Evolutionary conservation across 2,888 invertebrate species (phyloP), one percentile per base, ranked within the genome.

Genomic region (Scaptomyza caliginosa): DNA sequence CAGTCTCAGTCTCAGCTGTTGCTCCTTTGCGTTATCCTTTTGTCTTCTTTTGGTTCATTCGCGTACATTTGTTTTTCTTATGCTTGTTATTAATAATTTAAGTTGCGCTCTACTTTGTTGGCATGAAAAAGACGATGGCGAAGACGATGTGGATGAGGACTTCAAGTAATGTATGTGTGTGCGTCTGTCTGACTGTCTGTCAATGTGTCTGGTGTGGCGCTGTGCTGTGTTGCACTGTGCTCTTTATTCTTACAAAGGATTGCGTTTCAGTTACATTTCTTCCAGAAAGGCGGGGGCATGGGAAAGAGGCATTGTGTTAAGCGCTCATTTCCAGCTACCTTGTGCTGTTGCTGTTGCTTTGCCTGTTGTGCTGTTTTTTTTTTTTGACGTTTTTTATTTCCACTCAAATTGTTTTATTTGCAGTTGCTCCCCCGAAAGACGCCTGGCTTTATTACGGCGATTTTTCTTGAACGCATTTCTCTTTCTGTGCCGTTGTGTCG

Each of bases 331-430:
- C 50, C 62, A 62, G 30, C 50, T 48, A 32, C 55, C 49, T 36
- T 57, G n/a, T n/a, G n/a, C 45, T 52, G 30, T 38, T n/a, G 39
- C 16, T 40, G 24, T 48, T 62, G 42, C 30, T 48, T 24, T 38
- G 39, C 23, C n/a, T n/a, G n/a, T n/a, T n/a, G n/a, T n/a, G 7
- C 30, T 65, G 63, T 57, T 67, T 67, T 69, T 80, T 86, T 67
- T 73, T 83, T 81, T 86, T n/a, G n/a, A n/a, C n/a, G 79, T 85
- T 86, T 75, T 83, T 82, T 83, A 88, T 86, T 83, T 82, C 80
- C 88, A 83, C 84, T 88, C 77, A 87, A 87, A 86, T 85, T 86
- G 88, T 88, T 88, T 88, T 87, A 79, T 87, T 85, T 78, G 76
- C 70, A 60, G 64, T 69, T 52, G 32, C 13, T 32, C 13, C 66